Percentiles rank a stretch among this genome's conserved stretches.
Evolutionary conservation across 2,113 vertebrate species (phyloP).

Genomic region (Megaleporinus macrocephalus): DNA sequence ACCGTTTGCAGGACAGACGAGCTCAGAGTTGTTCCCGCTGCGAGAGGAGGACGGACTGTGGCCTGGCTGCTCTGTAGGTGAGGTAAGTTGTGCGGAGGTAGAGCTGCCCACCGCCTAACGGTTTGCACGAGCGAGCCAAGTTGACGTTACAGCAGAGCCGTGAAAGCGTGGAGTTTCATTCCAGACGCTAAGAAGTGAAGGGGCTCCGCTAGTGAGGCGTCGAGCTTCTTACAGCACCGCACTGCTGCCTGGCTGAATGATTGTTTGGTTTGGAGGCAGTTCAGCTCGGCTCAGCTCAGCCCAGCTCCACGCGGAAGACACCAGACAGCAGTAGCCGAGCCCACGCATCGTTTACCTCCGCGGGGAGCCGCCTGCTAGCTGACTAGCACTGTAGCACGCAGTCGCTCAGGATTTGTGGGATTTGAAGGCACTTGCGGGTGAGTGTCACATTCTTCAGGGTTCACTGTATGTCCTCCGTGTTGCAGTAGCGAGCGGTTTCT

Average conservation of each 20-base stretch:
- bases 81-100: no score
- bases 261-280: no score
- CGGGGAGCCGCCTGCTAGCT: neutral
- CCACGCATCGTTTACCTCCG: neutral
- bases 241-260: no score
- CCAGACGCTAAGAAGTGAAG: no score
- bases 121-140: no score
- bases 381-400: neutral
- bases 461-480: neutral
- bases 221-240: no score
- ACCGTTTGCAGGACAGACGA: neutral
- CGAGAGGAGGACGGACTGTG: neutral
- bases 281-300: no score
- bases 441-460: neutral
- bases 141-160: no score
- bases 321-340: neutral
- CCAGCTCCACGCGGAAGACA: neutral
- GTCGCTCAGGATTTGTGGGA: neutral
- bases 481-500: neutral
- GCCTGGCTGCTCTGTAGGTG: slow-evolving; percentile 2
- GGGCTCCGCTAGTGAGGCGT: no score
- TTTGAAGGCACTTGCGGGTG: neutral
- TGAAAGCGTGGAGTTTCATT: no score
- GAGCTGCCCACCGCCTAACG: neutral
- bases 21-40: neutral